A percentile compares a stretch with the other conserved stretches of the same genome.
Conservation (phyloP, 2,113 vertebrate genomes). For the Naja naja region DNA sequence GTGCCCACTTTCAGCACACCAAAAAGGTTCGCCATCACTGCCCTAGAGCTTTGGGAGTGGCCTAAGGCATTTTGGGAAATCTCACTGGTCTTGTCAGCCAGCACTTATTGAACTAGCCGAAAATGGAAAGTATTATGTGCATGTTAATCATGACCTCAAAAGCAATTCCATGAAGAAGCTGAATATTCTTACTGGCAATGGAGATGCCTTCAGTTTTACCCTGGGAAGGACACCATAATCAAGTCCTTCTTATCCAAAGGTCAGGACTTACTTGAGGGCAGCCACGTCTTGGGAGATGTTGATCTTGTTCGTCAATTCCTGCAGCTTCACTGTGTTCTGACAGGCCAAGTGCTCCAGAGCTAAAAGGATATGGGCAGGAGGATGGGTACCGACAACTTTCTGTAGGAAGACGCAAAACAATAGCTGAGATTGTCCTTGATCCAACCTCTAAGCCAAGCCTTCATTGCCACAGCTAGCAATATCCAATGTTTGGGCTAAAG, state of each 20-base stretch:
- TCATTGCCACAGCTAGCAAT: background rate
- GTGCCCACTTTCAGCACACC: too few species aligned
- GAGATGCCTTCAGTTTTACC: background rate
- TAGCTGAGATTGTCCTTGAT: background rate
- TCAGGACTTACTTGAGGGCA: constrained; percentile 61
- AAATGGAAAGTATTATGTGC: background rate
- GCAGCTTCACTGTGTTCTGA: constrained; percentile 71
- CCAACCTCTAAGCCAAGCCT: background rate
- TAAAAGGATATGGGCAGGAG: constrained; percentile 77
- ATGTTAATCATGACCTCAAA: too few species aligned
- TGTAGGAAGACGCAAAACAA: constrained; percentile 38
- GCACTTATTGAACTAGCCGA: background rate
- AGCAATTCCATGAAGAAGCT: background rate
- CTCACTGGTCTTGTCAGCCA: background rate
- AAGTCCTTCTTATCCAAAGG: background rate
- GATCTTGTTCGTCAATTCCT: constrained; percentile 63
- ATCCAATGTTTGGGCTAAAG: background rate
- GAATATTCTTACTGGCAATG: too few species aligned
- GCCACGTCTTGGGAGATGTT: constrained; percentile 67
- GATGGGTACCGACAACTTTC: constrained; percentile 71
- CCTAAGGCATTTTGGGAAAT: background rate
- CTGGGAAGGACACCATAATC: background rate
- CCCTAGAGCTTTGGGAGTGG: too few species aligned
- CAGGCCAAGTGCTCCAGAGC: constrained; percentile 76
- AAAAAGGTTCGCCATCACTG: too few species aligned